phyloP scores from a whole-genome alignment of 2,888 invertebrate species.

The Bellardia pandia region DNA sequence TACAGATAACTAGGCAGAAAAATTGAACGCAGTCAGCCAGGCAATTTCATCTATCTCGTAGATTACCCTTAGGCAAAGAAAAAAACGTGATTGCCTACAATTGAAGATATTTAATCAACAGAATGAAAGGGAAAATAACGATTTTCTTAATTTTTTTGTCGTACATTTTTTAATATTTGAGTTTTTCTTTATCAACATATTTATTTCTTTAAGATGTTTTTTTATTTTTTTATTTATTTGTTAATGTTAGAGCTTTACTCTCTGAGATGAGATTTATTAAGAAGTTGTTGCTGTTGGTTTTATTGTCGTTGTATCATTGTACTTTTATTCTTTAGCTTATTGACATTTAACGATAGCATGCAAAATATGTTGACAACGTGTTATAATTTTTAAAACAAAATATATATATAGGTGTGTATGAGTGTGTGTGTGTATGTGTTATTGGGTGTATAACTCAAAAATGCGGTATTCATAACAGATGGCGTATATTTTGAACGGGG shows the following conservation, averaged over 20 bases:
- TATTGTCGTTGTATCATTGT: constrained; percentile 34
- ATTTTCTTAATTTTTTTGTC: constrained; percentile 31
- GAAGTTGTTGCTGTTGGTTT: constrained; percentile 30
- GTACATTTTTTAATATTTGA: constrained; percentile 2
- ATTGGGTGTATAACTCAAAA: too few relatives aligned
- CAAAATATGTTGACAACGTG: constrained; percentile 67
- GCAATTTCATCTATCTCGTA: constrained; percentile 48
- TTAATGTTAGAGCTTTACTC: constrained; percentile 33
- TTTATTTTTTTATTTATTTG: not conserved
- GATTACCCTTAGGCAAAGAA: constrained; percentile 54
- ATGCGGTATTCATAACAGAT: too few relatives aligned
- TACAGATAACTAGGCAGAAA: constrained; percentile 44
- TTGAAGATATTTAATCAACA: constrained; percentile 66
- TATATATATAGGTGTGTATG: not conserved
- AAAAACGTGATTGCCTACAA: constrained; percentile 74
- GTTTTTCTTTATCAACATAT: not conserved
- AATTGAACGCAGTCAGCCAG: constrained; percentile 49
- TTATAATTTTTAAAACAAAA: constrained; percentile 57
- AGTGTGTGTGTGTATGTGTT: not conserved
- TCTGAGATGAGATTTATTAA: constrained; percentile 41
- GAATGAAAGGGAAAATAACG: constrained; percentile 13
- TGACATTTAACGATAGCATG: constrained; percentile 64
- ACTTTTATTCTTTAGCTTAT: constrained; percentile 56
- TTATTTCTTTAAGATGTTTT: constrained; percentile 1
- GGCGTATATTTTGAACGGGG: too few relatives aligned